phyloP scores from a whole-genome alignment of 1,140 invertebrate species.

The Lucilia sericata region DNA sequence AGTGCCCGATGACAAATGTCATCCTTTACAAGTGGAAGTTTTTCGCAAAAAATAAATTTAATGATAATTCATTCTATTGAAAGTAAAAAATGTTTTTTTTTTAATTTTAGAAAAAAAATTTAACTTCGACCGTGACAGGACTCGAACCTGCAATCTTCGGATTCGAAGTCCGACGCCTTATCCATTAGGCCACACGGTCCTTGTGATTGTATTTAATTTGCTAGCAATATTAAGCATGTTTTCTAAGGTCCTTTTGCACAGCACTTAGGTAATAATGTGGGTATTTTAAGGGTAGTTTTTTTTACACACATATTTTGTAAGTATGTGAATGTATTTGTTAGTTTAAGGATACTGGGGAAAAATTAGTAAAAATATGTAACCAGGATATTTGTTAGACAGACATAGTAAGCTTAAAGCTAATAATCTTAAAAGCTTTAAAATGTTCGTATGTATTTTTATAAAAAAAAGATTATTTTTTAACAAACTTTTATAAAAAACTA shows the following conservation, averaged over 20 bases:
- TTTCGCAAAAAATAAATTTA: constrained; percentile 55
- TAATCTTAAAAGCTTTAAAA: no score
- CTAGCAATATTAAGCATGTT: background rate
- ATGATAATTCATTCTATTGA: background rate
- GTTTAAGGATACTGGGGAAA: no score
- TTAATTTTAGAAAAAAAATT: background rate
- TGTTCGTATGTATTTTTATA: no score
- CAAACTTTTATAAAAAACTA: no score
- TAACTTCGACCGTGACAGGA: constrained; percentile 82
- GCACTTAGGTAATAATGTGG: background rate
- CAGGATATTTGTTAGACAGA: no score
- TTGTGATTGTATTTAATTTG: constrained; percentile 28
- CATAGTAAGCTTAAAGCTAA: no score
- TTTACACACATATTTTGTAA: background rate
- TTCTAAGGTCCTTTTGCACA: background rate
- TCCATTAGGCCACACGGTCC: constrained; percentile 89
- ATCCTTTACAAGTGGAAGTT: constrained; percentile 69
- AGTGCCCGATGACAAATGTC: constrained; percentile 67
- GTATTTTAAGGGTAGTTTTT: background rate
- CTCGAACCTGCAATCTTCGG: constrained; percentile 92
- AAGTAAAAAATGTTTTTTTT: constrained; percentile 27
- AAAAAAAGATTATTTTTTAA: no score
- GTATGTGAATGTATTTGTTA: background rate
- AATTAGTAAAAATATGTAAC: no score
- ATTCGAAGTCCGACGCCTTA: constrained; percentile 93